A percentile compares a stretch with the other conserved stretches of the same genome.
Conservation (phyloP, 2,888 invertebrate genomes). For the Lumbricus terrestris region DNA sequence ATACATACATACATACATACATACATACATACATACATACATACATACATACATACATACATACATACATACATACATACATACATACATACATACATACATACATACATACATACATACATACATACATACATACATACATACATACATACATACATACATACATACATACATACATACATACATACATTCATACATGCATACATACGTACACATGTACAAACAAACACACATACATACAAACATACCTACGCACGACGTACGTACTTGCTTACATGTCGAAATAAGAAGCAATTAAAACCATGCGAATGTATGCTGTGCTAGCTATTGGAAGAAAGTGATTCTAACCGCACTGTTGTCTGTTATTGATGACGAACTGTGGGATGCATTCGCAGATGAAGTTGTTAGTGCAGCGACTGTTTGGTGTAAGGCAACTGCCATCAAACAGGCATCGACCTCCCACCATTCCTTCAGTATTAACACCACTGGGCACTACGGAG, state of each 20-base stretch:
- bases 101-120: not conserved
- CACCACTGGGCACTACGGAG: not conserved
- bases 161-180: too few relatives aligned
- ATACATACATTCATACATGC: too few relatives aligned
- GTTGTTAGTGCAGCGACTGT: not conserved
- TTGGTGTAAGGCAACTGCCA: not conserved
- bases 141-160: not conserved
- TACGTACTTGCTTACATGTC: too few relatives aligned
- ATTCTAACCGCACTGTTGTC: not conserved
- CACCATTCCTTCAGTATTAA: not conserved
- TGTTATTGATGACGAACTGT: not conserved
- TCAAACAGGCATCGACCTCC: not conserved
- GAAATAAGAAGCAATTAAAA: not conserved
- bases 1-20: not conserved
- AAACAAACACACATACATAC: too few relatives aligned
- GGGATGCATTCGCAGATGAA: not conserved
- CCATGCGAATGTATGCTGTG: too few relatives aligned
- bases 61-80: not conserved
- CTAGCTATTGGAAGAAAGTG: not conserved
- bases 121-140: not conserved
- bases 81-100: not conserved
- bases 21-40: not conserved
- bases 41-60: not conserved
- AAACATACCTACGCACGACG: too few relatives aligned
- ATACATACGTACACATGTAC: too few relatives aligned